Conservation (phyloP, 2,113 vertebrate species). For the Tachycineta bicolor region DNA sequence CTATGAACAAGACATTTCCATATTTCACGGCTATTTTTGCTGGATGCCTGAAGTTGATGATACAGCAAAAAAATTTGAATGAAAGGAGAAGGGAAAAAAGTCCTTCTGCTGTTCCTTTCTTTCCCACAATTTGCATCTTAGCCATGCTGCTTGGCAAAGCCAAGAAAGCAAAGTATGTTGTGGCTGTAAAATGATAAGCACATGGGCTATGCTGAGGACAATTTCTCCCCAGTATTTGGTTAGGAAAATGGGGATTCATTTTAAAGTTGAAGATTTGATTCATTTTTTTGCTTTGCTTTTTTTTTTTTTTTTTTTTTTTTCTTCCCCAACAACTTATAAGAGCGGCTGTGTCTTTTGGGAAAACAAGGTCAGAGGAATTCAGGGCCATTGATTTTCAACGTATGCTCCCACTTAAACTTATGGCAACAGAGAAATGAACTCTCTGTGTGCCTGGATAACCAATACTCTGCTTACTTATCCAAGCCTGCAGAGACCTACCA, state of each 20-base stretch:
- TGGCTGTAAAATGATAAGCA: slow-evolving; percentile 54
- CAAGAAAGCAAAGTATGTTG: slow-evolving; percentile 47
- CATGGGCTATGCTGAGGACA: background rate
- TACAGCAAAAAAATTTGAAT: slow-evolving; percentile 63
- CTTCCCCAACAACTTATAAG: background rate
- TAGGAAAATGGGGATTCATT: background rate
- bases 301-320: background rate
- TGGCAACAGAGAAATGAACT: background rate
- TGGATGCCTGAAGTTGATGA: slow-evolving; percentile 65
- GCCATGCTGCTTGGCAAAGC: slow-evolving; percentile 51
- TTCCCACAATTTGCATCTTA: slow-evolving; percentile 41
- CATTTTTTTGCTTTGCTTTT: background rate
- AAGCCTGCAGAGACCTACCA: background rate
- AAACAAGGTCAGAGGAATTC: background rate
- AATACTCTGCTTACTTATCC: background rate
- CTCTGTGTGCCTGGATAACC: background rate
- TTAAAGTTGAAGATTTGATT: background rate
- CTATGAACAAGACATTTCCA: slow-evolving; percentile 72
- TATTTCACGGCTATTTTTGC: slow-evolving; percentile 76
- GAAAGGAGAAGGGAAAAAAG: background rate
- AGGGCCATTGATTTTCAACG: background rate
- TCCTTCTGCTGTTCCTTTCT: slow-evolving; percentile 58
- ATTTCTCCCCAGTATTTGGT: background rate
- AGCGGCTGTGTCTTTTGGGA: background rate
- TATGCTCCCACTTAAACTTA: background rate